Percentiles rank a stretch among this genome's conserved stretches.
phyloP scores from a whole-genome alignment of 1,140 invertebrate genomes.

The Himalopsyche phryganea region DNA sequence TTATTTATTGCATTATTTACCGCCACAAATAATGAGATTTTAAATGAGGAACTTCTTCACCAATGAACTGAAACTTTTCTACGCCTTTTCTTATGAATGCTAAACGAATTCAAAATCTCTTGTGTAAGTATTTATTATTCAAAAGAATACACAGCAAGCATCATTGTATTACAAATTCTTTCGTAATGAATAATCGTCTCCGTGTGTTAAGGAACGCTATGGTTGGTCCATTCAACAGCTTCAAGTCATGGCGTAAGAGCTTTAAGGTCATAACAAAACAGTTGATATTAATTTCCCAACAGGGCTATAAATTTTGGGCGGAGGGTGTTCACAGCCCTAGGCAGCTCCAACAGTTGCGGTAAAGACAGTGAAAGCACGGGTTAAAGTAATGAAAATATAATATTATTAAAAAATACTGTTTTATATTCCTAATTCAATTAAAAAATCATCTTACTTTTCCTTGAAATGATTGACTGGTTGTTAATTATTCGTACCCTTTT shows the following conservation, averaged over 20 bases:
- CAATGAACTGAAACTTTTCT: no score
- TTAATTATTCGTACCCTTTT: no score
- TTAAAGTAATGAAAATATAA: no score
- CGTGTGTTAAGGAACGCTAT: slow-evolving; percentile 26
- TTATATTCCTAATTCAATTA: no score
- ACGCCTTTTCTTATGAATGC: no score
- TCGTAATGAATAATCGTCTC: slow-evolving; percentile 30
- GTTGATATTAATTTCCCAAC: slow-evolving; percentile 36
- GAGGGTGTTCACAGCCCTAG: slow-evolving; percentile 9
- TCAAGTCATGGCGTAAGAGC: slow-evolving; percentile 22
- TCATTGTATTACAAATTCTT: slow-evolving; percentile 24
- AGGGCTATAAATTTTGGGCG: slow-evolving; percentile 34
- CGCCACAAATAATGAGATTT: no score
- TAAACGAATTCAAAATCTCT: background rate
- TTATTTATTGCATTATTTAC: no score
- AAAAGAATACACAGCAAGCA: slow-evolving; percentile 2
- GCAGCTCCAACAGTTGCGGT: slow-evolving; percentile 15
- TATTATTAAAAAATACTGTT: no score
- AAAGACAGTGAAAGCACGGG: background rate
- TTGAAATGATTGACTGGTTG: no score
- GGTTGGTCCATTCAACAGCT: slow-evolving; percentile 29
- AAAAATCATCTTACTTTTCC: no score
- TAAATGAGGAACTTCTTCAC: no score
- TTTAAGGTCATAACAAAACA: slow-evolving; percentile 36
- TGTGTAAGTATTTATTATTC: background rate